These are phyloP conservation scores for Brachypteracias leptosomus DNA, from an alignment of 2,113 vertebrate species.

Conservation along the genomic window DNA sequence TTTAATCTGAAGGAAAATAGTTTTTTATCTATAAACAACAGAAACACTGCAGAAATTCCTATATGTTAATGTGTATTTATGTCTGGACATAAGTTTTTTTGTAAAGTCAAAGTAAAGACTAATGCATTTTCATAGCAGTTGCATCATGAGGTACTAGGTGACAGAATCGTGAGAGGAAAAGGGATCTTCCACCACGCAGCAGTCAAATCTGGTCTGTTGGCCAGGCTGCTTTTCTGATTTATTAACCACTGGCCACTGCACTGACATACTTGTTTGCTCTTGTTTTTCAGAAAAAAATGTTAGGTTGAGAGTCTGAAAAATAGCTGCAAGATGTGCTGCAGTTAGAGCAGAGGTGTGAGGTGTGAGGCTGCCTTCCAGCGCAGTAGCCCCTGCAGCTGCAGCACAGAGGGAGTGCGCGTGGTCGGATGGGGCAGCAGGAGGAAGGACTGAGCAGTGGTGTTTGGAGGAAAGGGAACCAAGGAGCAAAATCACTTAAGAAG, in stretches of 20 bases:
- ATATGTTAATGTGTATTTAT: neutral
- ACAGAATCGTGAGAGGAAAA: neutral
- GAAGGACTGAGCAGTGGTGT: neutral
- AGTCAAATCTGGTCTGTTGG: neutral
- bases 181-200: neutral
- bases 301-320: neutral
- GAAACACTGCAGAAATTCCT: neutral
- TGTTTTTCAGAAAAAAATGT: neutral
- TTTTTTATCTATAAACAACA: neutral
- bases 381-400: neutral
- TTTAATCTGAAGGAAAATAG: neutral
- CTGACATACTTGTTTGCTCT: neutral
- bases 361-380: neutral
- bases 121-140: neutral
- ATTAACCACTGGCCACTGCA: neutral
- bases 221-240: neutral
- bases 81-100: neutral
- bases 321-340: rapidly evolving
- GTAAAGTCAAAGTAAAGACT: neutral
- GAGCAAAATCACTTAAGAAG: neutral
- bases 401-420: rapidly evolving
- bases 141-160: neutral
- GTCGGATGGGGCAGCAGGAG: neutral
- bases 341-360: neutral
- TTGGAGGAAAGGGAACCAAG: neutral